A percentile compares a stretch with the other conserved stretches of the same genome.
These are phyloP conservation scores for Egretta garzetta DNA, from an alignment of 2,113 vertebrate species.

Conservation along the genomic window DNA sequence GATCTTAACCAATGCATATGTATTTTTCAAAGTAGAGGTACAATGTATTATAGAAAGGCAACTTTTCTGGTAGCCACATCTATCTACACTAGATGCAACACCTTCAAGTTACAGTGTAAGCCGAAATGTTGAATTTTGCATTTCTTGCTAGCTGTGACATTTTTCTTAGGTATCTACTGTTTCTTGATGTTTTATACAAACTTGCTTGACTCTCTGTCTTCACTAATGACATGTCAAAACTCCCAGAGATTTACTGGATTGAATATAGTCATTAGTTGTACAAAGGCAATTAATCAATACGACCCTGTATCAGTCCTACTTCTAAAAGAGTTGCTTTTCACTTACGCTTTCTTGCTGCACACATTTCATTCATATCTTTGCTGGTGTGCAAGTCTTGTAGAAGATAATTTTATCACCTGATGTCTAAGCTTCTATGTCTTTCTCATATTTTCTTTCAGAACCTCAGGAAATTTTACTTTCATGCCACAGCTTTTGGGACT, in stretches of 20 bases:
- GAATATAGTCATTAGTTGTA: background rate
- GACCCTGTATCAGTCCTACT: background rate
- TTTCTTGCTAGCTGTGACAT: background rate
- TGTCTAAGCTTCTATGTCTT: background rate
- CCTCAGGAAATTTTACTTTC: background rate
- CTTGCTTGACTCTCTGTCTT: background rate
- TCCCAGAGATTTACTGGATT: background rate
- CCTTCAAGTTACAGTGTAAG: background rate
- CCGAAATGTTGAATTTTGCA: background rate
- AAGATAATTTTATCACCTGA: background rate
- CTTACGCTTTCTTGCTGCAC: background rate
- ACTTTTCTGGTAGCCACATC: background rate
- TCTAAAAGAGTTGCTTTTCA: background rate
- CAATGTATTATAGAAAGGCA: background rate
- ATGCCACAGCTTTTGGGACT: background rate
- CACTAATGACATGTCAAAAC: background rate
- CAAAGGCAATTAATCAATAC: background rate
- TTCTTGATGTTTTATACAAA: background rate
- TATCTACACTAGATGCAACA: background rate
- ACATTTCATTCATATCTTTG: rapidly evolving
- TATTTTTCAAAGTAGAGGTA: background rate
- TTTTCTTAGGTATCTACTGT: background rate
- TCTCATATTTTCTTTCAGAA: background rate
- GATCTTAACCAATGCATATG: background rate
- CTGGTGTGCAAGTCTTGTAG: background rate